Conservation (phyloP, 1,140 invertebrate genomes). For the Drosophila seguyi region DNA sequence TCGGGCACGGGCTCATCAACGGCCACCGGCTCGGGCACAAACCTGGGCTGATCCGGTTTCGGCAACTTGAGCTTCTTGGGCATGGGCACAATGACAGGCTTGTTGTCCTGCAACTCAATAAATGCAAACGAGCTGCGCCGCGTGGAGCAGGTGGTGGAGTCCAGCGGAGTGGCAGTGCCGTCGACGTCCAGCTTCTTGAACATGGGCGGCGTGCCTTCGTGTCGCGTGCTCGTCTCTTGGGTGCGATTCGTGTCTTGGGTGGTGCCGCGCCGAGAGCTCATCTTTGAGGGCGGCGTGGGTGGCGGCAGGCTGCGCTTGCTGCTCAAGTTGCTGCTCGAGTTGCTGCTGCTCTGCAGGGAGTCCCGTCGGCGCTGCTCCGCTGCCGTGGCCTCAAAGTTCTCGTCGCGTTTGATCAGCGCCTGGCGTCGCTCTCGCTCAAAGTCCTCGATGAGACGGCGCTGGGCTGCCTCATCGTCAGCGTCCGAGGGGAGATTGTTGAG, state of each 20-base stretch:
- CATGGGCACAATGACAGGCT: slow-evolving; percentile 80
- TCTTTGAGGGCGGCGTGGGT: slow-evolving; percentile 39
- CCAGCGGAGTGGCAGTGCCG: slow-evolving; percentile 38
- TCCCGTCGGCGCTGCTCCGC: slow-evolving; percentile 64
- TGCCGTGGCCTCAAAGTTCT: slow-evolving; percentile 64
- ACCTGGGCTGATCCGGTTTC: slow-evolving; percentile 53
- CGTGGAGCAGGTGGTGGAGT: slow-evolving; percentile 67
- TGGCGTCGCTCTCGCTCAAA: slow-evolving; percentile 73
- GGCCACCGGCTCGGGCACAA: slow-evolving; percentile 49
- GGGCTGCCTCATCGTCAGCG: slow-evolving; percentile 40
- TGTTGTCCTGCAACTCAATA: slow-evolving; percentile 80
- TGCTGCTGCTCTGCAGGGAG: slow-evolving; percentile 70
- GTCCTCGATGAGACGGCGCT: slow-evolving; percentile 70
- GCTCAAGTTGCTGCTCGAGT: slow-evolving; percentile 69
- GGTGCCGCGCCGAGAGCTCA: slow-evolving; percentile 37
- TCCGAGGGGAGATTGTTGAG: slow-evolving; percentile 66
- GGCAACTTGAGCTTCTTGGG: slow-evolving; percentile 74
- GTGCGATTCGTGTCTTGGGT: slow-evolving; percentile 60
- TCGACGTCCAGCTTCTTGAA: slow-evolving; percentile 74
- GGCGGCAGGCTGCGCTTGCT: slow-evolving; percentile 63
- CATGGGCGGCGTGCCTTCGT: slow-evolving; percentile 74
- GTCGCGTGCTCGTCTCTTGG: slow-evolving; percentile 19
- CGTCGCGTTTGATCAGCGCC: slow-evolving; percentile 72
- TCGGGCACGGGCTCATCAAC: slow-evolving; percentile 64
- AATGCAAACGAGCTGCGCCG: slow-evolving; percentile 83